phyloP scores from a whole-genome alignment of 2,888 invertebrate genomes.

The Priocnemis perturbator region DNA sequence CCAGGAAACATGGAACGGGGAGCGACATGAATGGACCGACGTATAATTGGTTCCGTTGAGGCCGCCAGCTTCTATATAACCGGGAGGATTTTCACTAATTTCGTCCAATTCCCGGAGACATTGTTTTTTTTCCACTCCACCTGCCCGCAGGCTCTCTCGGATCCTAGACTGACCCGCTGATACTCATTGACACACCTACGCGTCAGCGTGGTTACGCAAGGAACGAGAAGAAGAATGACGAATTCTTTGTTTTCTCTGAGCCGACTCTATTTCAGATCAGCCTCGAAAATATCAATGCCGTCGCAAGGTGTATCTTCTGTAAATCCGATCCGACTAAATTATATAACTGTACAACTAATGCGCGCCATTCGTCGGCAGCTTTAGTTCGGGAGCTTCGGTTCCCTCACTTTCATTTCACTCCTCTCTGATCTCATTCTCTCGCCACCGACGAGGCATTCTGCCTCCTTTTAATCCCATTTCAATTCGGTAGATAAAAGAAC shows the following conservation, averaged over 20 bases:
- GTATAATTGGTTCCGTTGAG: constrained; percentile 57
- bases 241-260: too few species aligned
- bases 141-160: background rate
- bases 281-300: too few species aligned
- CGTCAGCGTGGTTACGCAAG: too few species aligned
- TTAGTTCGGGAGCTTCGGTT: constrained; percentile 13
- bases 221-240: too few species aligned
- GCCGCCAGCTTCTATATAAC: constrained; percentile 42
- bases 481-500: too few species aligned
- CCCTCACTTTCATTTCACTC: background rate
- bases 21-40: constrained; percentile 48
- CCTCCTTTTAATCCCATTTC: background rate
- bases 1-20: constrained; percentile 10
- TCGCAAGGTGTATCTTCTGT: too few species aligned
- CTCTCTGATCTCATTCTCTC: background rate
- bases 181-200: too few species aligned
- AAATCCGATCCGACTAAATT: too few species aligned
- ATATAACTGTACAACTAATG: too few species aligned
- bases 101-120: constrained; percentile 61
- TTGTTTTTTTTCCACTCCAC: constrained; percentile 49
- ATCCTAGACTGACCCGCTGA: too few species aligned
- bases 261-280: too few species aligned
- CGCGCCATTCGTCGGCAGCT: constrained; percentile 29
- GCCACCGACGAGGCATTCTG: constrained; percentile 4
- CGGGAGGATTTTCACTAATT: constrained; percentile 64